A percentile compares a stretch with the other conserved stretches of the same genome.
Evolutionary conservation across 2,113 vertebrate species (phyloP).

Genomic region (Pan troglodytes): NHGRI_mPanTro3-v2.1_pri NC_072418.2:8057001-8057500

Average conservation of each 20-base stretch:
- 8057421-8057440: neutral
- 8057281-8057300: neutral
- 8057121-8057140: neutral
- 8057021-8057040: too few species aligned
- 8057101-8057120: neutral
- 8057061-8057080: neutral
- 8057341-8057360: neutral
- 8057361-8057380: neutral
- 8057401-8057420: neutral
- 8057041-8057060: fast-evolving
- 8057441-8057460: neutral
- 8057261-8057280: neutral
- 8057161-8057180: neutral
- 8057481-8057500: too few species aligned
- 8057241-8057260: neutral
- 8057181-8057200: neutral
- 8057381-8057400: neutral
- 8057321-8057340: neutral
- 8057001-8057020: fast-evolving
- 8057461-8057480: too few species aligned
- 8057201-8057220: neutral
- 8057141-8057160: neutral
- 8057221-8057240: neutral
- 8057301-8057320: fast-evolving
- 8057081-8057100: neutral